These are phyloP conservation scores for Dryococelus australis DNA, from an alignment of 2,888 invertebrate species.

Conservation along the genomic window DNA sequence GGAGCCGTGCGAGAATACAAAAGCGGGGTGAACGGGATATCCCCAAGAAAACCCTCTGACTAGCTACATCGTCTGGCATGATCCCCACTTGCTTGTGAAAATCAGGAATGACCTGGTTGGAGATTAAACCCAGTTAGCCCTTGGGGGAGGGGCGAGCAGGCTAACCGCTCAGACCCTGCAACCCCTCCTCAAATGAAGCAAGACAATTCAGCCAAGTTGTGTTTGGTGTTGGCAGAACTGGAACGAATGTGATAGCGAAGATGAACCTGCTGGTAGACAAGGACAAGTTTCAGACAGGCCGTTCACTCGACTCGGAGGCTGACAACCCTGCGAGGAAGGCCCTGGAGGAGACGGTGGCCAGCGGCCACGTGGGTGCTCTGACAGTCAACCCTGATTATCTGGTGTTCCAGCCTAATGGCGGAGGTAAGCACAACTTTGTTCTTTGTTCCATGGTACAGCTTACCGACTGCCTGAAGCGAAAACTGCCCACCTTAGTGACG, in stretches of 20 bases:
- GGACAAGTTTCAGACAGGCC: slow-evolving; percentile 67
- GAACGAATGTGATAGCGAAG: slow-evolving; percentile 76
- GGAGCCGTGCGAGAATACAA: too few relatives aligned
- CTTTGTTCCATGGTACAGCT: background rate
- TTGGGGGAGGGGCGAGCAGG: too few relatives aligned
- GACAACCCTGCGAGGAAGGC: slow-evolving; percentile 62
- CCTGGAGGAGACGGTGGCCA: slow-evolving; percentile 73
- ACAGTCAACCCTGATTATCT: slow-evolving; percentile 83
- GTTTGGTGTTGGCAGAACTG: slow-evolving; percentile 58
- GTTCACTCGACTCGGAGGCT: slow-evolving; percentile 57
- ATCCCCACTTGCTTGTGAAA: too few relatives aligned
- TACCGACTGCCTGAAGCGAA: background rate
- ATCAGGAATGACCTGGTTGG: too few relatives aligned
- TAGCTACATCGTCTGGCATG: too few relatives aligned
- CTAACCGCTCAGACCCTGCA: too few relatives aligned
- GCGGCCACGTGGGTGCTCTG: slow-evolving; percentile 79
- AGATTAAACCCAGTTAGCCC: too few relatives aligned
- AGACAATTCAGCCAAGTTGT: too few relatives aligned
- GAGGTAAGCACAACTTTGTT: slow-evolving; percentile 65
- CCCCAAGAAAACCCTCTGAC: too few relatives aligned
- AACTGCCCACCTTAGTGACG: too few relatives aligned
- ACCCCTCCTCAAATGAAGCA: too few relatives aligned
- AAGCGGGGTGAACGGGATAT: too few relatives aligned
- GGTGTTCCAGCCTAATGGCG: slow-evolving; percentile 68
- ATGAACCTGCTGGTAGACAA: slow-evolving; percentile 80